phyloP scores from a whole-genome alignment of 2,113 vertebrate species.

The Nannospalax galili region DNA sequence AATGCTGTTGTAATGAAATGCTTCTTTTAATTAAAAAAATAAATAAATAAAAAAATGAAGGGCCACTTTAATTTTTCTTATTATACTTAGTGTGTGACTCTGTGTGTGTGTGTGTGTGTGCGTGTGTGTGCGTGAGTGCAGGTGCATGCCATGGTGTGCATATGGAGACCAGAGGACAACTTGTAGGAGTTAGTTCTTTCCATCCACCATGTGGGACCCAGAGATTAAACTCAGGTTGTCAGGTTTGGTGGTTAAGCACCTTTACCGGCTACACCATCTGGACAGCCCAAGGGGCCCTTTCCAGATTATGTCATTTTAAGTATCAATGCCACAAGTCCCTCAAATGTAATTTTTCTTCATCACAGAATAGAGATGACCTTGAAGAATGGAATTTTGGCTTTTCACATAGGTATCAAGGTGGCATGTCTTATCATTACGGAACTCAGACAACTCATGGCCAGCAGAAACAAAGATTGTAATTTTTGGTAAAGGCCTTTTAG shows the following conservation, averaged over 20 bases:
- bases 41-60: no score
- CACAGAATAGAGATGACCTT: neutral
- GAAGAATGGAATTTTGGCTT: neutral
- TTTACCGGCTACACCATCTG: neutral
- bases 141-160: neutral
- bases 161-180: neutral
- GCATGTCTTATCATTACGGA: slow-evolving; percentile 55
- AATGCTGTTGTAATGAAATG: no score
- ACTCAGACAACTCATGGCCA: slow-evolving; percentile 28
- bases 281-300: no score
- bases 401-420: slow-evolving; percentile 51
- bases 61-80: no score
- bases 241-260: no score
- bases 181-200: neutral
- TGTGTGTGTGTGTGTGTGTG: neutral
- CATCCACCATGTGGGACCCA: neutral
- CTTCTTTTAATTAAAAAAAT: no score
- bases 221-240: neutral
- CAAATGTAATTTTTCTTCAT: neutral
- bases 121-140: neutral
- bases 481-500: slow-evolving; percentile 66
- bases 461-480: slow-evolving; percentile 12
- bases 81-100: neutral
- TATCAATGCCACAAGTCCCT: neutral
- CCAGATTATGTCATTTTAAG: neutral